Base-by-base conservation (phyloP, 2,888 invertebrate species). In the Caenorhabditis becei region DNA sequence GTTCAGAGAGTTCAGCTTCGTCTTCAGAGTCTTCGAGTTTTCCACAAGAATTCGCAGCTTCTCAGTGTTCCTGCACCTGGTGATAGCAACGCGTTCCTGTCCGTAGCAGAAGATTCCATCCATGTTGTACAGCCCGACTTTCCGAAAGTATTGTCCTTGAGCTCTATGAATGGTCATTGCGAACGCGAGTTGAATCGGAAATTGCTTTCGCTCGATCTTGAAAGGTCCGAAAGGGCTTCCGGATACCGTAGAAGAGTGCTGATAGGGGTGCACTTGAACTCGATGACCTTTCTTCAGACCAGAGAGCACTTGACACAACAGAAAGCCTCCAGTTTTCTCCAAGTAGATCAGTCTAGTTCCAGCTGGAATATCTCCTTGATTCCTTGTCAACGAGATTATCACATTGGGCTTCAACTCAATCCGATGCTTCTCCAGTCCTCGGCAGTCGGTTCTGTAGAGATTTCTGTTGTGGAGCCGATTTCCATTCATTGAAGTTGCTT, bases 301-400 rank as follows among this genome's bases (percentile, higher is more conserved):
- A 4, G 49, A 20, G 20, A 49, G 49, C 20, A 49, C 20, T 49
- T 20, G 18, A 11, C 49, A 49, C 16, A 18, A 2, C 20, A 49
- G 49, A 7, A 49, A 18, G 11, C 20, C 5, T 3, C 11, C 20
- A 20, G 18, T 20, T 20, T 20, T 3, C 4, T 49, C 20, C 20
- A 49, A 23, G 49, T 20, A 49, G 49, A 49, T 49, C 49, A 49
- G 20, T 5, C 49, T 7, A 20, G 49, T 49, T 20, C 49, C 49
- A 20, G 7, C 23, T 7, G 49, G 49, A 5, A 49, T 1, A 20
- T 23, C 20, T n/a, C 8, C 49, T 49, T 49, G 49, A 20, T 7
- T 11, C 20, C 49, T 49, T 23, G 23, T 49, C 20, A 49, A 20
- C 2, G 20, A 7, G 18, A 49, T 23, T 5, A 49, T 49, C 49